These are phyloP conservation scores for Thunnus albacares DNA, from an alignment of 2,797 vertebrate species.

Conservation along the genomic window DNA sequence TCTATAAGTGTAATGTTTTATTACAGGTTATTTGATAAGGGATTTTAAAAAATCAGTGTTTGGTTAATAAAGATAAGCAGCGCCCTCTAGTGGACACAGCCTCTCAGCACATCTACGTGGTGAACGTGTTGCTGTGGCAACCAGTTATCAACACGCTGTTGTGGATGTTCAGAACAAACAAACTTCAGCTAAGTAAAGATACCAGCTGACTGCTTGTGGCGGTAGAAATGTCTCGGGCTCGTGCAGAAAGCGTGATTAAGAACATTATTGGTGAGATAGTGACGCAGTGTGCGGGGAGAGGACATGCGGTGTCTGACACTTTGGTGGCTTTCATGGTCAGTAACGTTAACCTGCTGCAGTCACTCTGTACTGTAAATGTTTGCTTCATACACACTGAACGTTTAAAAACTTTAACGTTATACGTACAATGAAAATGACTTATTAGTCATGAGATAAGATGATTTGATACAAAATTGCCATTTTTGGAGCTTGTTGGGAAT, in stretches of 20 bases:
- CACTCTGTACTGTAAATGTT: no score
- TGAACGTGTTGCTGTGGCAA: constrained; percentile 49
- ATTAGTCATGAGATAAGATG: no score
- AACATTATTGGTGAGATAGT: constrained; percentile 86
- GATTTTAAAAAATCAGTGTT: no score
- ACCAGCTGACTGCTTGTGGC: not conserved
- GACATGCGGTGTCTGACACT: constrained; percentile 85
- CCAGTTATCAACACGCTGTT: constrained; percentile 31
- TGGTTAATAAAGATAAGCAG: not conserved
- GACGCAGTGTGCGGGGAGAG: constrained; percentile 82
- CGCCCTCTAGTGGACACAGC: constrained; percentile 7
- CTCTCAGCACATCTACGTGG: not conserved
- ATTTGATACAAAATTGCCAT: no score
- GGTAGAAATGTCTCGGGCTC: constrained; percentile 83
- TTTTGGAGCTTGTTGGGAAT: not conserved
- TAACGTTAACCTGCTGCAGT: not conserved
- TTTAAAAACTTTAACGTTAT: no score
- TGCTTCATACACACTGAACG: no score
- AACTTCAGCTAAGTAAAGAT: not conserved
- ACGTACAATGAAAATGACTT: no score
- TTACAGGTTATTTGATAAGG: no score
- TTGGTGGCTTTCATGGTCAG: constrained; percentile 93
- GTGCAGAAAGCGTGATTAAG: constrained; percentile 85
- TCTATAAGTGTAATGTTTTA: no score
- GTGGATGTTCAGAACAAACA: no score